Conservation (phyloP, 2,113 vertebrate genomes). For the Cnemophilus loriae region DNA sequence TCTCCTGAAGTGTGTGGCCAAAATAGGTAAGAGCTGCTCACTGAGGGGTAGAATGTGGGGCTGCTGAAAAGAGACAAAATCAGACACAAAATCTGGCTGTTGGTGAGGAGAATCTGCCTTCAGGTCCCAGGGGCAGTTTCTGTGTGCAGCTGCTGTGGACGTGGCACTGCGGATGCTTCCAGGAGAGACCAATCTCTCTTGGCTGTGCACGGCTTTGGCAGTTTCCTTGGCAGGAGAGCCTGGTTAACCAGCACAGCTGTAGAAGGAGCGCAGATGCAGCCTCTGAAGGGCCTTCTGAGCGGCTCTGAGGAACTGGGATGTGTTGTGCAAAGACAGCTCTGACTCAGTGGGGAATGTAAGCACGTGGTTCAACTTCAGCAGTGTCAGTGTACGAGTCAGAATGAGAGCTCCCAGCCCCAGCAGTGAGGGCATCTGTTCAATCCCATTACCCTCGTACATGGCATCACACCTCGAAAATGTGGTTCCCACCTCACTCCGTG, state of each 20-base stretch:
- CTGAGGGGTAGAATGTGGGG: neutral
- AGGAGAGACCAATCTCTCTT: neutral
- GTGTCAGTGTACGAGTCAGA: neutral
- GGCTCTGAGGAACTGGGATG: neutral
- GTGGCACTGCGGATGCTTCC: neutral
- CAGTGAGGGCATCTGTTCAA: neutral
- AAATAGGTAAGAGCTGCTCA: neutral
- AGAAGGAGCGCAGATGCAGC: neutral
- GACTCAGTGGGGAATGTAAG: neutral
- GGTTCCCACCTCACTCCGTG: neutral
- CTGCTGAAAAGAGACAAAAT: neutral
- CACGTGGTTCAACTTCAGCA: neutral
- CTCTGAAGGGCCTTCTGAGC: neutral
- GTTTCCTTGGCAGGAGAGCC: neutral
- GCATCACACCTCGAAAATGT: neutral
- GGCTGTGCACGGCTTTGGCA: neutral
- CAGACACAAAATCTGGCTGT: neutral
- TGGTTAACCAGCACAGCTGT: neutral
- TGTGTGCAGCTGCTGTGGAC: neutral
- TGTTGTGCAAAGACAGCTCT: neutral
- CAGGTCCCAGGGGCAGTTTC: neutral
- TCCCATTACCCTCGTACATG: neutral
- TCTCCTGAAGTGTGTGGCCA: neutral
- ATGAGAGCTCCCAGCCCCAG: neutral
- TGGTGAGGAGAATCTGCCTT: neutral